phyloP scores from a whole-genome alignment of 2,113 vertebrate genomes.

The Poeciliopsis occidentalis region DNA sequence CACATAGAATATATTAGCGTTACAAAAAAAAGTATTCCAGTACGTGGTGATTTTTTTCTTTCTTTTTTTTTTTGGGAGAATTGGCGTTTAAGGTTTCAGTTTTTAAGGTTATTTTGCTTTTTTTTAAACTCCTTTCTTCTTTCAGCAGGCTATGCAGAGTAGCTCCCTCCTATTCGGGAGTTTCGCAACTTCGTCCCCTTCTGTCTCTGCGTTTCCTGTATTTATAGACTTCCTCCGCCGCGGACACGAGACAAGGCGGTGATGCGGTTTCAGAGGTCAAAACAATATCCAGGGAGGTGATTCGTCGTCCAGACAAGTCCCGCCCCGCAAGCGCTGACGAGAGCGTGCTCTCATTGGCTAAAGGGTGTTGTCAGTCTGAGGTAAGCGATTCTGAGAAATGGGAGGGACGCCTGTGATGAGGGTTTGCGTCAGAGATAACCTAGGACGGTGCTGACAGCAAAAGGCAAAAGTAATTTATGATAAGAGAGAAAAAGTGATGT shows the following conservation, averaged over 20 bases:
- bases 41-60: conserved; percentile 65
- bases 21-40: conserved; percentile 81
- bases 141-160: conserved; percentile 72
- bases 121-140: conserved; percentile 32
- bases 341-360: conserved; percentile 57
- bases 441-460: conserved; percentile 67
- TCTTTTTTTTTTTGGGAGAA: conserved; percentile 59
- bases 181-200: conserved; percentile 79
- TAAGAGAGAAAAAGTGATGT: conserved; percentile 8
- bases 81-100: conserved; percentile 59
- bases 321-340: background rate
- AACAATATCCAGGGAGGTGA: conserved; percentile 69
- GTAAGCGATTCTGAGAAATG: conserved; percentile 54
- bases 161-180: conserved; percentile 75
- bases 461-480: conserved; percentile 51
- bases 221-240: conserved; percentile 84
- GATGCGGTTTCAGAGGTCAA: conserved; percentile 82
- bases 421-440: conserved; percentile 78
- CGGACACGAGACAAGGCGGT: conserved; percentile 80
- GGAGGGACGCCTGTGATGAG: conserved; percentile 68
- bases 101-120: conserved; percentile 57
- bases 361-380: conserved; percentile 15
- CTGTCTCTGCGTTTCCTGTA: conserved; percentile 50
- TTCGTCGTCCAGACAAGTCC: conserved; percentile 47
- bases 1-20: conserved; percentile 73